Evolutionary conservation across 2,797 vertebrate species (phyloP), one percentile per base, ranked within the genome.

Genomic region (Eulemur coronatus): DNA sequence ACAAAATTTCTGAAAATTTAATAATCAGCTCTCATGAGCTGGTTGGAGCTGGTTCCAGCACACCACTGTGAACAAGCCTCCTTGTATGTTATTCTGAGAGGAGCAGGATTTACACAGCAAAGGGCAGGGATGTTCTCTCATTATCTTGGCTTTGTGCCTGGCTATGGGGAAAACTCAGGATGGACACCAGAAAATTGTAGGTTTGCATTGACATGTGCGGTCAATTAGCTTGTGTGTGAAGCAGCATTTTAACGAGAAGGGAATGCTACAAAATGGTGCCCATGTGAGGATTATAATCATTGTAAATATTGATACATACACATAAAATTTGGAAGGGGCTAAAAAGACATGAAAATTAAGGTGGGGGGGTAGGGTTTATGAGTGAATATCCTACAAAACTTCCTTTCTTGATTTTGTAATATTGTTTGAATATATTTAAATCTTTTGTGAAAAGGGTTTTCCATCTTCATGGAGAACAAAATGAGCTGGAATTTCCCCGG

Each of bases 301-400:
- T 75, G 41, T 10, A 67, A 96, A 46, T 96, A 57, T 76, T 91
- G 65, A 35, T 10, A 73, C 28, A 20, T 11, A 61, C 15, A 57
- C 46, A 41, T 87, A 81, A 65, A 55, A 80, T 92, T 61, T 73
- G 82, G 38, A 94, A 94, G 61, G 15, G 28, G 38, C 30, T 59
- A n/a, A 48, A 92, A 70, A 84, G 28, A 86, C 80, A 89, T 35
- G 38, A 84, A 82, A 80, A 67, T 67, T 22, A 95, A 97, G n/a
- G 10, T 61, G 41, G 38, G 48, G 33, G 41, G 67, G 28, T 65
- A 55, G 85, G 10, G 55, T 30, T 55, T 70, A n/a, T 1, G 12
- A 12, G 17, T 55, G 15, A 73, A 15, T 78, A 57, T 93, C 79
- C 94, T 79, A 76, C 7, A 79, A 52, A 38, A 6, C 43, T 84